Evolutionary conservation across 1,140 invertebrate genomes (phyloP), one percentile per base, ranked within the genome.

Genomic region (silkworm (Bombyx mori)): DNA sequence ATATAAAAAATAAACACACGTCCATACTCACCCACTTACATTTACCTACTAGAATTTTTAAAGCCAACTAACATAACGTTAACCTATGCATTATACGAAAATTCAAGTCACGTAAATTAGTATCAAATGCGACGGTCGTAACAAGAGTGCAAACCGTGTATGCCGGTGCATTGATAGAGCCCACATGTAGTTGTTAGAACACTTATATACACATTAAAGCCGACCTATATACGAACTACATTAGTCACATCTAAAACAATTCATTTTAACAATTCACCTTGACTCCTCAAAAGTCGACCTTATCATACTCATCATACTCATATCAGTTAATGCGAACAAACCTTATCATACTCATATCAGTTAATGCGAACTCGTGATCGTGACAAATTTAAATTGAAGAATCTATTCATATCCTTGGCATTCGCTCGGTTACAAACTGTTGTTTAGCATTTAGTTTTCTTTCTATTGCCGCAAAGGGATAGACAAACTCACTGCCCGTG

Each of bases 301-400:
- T 65, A n/a, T n/a, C n/a, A n/a, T n/a, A n/a, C 65, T 73, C 63
- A 73, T 57, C 56, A 60, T 63, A 60, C 57, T 60, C 59, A 67
- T 72, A 69, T 76, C 64, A 67, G 66, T 66, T 67, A 61, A 68
- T 65, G 57, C 60, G 57, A 70, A 68, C 67, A 66, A 65, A 63
- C 64, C 65, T 73, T 65, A 73, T 57, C 56, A 60, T 63, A 60
- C 57, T 60, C 59, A 67, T 72, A 69, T 76, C 64, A 67, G 66
- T 66, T 67, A 61, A 68, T 65, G 57, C 60, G 57, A 70, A 68
- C 67, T 77, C 77, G 71, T 73, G 77, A 74, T 82, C 79, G 80
- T 78, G 77, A 80, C 73, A 75, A 72, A 82, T 79, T 65, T 63
- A 68, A 75, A 75, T 76, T 71, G 71, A 75, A 79, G 76, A 77